Conservation (phyloP, 2,113 vertebrate genomes). For the Melanerpes formicivorus region DNA sequence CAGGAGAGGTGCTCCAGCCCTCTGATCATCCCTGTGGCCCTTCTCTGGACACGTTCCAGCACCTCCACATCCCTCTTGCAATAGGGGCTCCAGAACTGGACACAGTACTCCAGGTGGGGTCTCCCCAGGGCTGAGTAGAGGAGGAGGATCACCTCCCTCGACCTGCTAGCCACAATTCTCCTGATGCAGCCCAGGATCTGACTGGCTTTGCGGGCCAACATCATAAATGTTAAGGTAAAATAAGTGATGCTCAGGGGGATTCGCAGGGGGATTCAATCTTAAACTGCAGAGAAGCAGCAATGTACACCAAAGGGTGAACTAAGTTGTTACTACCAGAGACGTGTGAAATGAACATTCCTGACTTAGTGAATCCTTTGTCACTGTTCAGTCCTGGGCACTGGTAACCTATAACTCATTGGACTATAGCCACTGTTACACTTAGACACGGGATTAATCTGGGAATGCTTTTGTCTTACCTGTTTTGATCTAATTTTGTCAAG, state of each 20-base stretch:
- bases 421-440: not conserved
- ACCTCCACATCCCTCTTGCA: no score
- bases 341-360: not conserved
- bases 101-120: no score
- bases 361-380: not conserved
- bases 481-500: not conserved
- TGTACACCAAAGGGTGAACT: not conserved
- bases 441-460: not conserved
- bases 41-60: no score
- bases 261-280: not conserved
- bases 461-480: not conserved
- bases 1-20: no score
- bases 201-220: no score
- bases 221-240: not conserved
- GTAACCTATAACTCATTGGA: not conserved
- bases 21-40: no score
- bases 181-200: no score
- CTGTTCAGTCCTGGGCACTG: not conserved
- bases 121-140: no score
- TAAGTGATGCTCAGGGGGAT: not conserved
- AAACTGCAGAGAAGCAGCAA: not conserved
- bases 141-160: no score
- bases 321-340: not conserved
- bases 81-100: no score
- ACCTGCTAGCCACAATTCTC: no score